Percentiles rank a stretch among this genome's conserved stretches.
Evolutionary conservation across 2,888 invertebrate genomes (phyloP).

Genomic region (Andrena camellia): DNA sequence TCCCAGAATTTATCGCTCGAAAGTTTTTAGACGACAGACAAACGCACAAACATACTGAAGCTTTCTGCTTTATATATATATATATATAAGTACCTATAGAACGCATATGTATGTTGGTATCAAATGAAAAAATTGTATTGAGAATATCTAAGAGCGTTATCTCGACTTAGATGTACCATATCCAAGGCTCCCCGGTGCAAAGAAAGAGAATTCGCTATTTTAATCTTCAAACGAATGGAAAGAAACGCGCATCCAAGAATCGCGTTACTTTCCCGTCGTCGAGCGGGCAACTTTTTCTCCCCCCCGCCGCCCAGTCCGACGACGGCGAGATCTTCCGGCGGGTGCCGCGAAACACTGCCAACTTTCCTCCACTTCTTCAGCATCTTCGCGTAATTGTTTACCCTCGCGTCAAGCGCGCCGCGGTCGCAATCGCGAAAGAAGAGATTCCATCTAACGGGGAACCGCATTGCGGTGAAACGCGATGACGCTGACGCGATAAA

Average conservation of each 20-base stretch:
- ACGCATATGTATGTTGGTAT: too few relatives aligned
- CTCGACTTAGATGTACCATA: too few relatives aligned
- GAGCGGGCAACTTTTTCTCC: not conserved
- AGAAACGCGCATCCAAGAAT: not conserved
- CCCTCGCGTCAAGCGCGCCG: constrained; percentile 44
- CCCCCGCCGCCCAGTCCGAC: constrained; percentile 1
- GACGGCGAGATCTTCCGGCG: constrained; percentile 7
- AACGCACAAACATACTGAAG: too few relatives aligned
- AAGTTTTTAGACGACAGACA: too few relatives aligned
- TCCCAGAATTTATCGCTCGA: too few relatives aligned
- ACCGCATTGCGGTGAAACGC: constrained; percentile 54
- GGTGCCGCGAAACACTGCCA: constrained; percentile 49
- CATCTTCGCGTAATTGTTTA: constrained; percentile 63
- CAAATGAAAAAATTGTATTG: too few relatives aligned
- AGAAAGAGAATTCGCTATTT: too few relatives aligned
- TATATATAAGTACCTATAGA: too few relatives aligned
- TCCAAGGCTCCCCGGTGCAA: too few relatives aligned
- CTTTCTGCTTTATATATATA: too few relatives aligned
- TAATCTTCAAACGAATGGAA: too few relatives aligned
- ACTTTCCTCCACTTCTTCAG: constrained; percentile 64
- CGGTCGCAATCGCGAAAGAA: constrained; percentile 52
- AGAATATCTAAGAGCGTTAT: too few relatives aligned
- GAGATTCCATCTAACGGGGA: constrained; percentile 47
- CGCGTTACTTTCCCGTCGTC: constrained; percentile 8
- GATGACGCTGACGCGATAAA: constrained; percentile 56